Evolutionary conservation across 2,888 invertebrate species (phyloP).

Genomic region (Zygogramma bicolorata): DNA sequence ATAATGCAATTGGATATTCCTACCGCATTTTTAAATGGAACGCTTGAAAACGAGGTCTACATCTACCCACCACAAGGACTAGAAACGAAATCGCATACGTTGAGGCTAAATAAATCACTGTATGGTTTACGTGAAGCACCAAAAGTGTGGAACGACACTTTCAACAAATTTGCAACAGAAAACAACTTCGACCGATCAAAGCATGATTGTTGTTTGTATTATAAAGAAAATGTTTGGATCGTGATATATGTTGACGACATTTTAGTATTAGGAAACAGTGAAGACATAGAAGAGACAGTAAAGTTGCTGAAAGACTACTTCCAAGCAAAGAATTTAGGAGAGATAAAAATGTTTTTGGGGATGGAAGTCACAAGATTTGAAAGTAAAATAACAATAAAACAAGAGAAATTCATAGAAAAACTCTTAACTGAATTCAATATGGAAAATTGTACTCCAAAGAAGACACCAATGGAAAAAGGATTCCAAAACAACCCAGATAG

Average conservation of each 20-base stretch:
- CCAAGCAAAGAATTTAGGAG: constrained; percentile 23
- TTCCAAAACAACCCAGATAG: constrained; percentile 36
- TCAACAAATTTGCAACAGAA: constrained; percentile 33
- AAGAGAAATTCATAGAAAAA: constrained; percentile 35
- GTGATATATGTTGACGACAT: constrained; percentile 38
- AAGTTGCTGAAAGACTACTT: constrained; percentile 29
- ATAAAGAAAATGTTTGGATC: constrained; percentile 28
- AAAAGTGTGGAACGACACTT: constrained; percentile 34
- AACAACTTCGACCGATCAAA: constrained; percentile 34
- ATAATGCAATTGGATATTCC: constrained; percentile 41
- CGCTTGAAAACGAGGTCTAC: constrained; percentile 33
- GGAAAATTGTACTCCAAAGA: constrained; percentile 15
- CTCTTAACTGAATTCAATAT: constrained; percentile 33
- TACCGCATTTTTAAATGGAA: constrained; percentile 43
- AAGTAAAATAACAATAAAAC: constrained; percentile 26
- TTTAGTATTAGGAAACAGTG: constrained; percentile 25
- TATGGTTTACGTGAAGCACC: constrained; percentile 28
- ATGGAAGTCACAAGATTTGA: constrained; percentile 29
- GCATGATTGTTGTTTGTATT: constrained; percentile 39
- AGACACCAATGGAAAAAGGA: constrained; percentile 20
- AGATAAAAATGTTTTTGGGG: constrained; percentile 37
- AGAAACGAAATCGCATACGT: neutral
- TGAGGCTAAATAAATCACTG: constrained; percentile 21
- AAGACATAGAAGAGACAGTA: constrained; percentile 14
- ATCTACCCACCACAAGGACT: constrained; percentile 29